Base-by-base conservation (phyloP, 2,888 invertebrate species). In the Dryadula phaetusa region DNA sequence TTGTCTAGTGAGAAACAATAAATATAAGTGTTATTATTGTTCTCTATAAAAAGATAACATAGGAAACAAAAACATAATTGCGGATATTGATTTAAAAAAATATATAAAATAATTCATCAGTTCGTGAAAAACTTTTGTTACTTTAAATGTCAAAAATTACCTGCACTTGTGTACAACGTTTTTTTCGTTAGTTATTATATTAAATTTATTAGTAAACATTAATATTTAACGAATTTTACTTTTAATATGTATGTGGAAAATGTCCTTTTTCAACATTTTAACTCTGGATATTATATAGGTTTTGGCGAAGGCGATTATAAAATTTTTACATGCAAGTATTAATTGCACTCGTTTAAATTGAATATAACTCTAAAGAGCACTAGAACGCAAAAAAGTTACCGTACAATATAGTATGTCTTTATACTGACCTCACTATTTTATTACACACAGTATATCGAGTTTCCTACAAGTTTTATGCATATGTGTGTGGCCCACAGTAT, bases 401-500 rank as follows among this genome's bases (percentile, higher is more conserved):
- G n/a, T 47, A 47, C 14, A 47, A 16, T 18, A 53, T 53, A 18
- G 52, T 18, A 40, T 18, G 10, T 28, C 20, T 40, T 20, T 42
- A 42, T 25, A 28, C 58, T 28, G 58, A 16, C 58, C 58, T 42
- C n/a, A 22, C 60, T 44, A 60, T 60, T 60, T 60, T 60, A 60
- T 60, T 60, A 44, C 44, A 60, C 18, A 32, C 42, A 58, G 16
- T 56, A 2, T 60, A 60, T 60, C 60, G 32, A 47, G 47, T 47
- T 62, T 62, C 47, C 22, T 47, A 22, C 34, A 3, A 47, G 34
- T 49, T 60, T 37, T 20, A 40, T 58, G 22, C 64, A 42, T 16
- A 52, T 60, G 53, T 47, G 63, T 61, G 42, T 64, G 40, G 63
- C 46, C 44, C 58, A 42, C 62, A 32, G 62, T 63, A 49, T 54